A percentile compares a stretch with the other conserved stretches of the same genome.
phyloP scores from a whole-genome alignment of 2,888 invertebrate genomes.

The Isoperla grammatica region DNA sequence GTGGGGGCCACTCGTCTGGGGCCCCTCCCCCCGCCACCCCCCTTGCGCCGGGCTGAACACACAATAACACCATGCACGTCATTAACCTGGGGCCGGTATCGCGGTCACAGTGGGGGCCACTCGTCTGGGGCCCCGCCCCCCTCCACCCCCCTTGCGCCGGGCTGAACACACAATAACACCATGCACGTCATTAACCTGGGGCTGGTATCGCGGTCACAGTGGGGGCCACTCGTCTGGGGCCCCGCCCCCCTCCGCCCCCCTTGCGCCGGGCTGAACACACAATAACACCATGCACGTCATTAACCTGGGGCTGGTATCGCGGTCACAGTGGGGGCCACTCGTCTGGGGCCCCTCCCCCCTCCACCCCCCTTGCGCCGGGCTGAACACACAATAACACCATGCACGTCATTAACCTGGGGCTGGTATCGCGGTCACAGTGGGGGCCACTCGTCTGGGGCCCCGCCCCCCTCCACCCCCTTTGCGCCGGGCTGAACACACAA shows the following conservation, averaged over 20 bases:
- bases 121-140: not conserved
- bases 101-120: slow-evolving; percentile 6
- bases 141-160: slow-evolving; percentile 51
- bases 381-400: slow-evolving; percentile 36
- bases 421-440: not conserved
- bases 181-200: not conserved
- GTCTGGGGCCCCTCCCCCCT: not conserved
- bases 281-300: not conserved
- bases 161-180: slow-evolving; percentile 44
- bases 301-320: not conserved
- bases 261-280: slow-evolving; percentile 58
- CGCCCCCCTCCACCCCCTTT: slow-evolving; percentile 42
- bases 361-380: slow-evolving; percentile 56
- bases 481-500: slow-evolving; percentile 53
- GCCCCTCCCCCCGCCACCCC: not conserved
- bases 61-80: not conserved
- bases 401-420: not conserved
- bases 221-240: slow-evolving; percentile 6
- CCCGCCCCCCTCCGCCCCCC: slow-evolving; percentile 22
- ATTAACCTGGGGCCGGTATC: slow-evolving; percentile 1
- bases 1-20: slow-evolving; percentile 8
- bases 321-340: slow-evolving; percentile 7
- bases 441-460: slow-evolving; percentile 7
- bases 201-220: not conserved
- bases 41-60: slow-evolving; percentile 59